These are phyloP conservation scores for Pandemis cinnamomeana DNA, from an alignment of 2,888 invertebrate genomes.

Conservation along the genomic window DNA sequence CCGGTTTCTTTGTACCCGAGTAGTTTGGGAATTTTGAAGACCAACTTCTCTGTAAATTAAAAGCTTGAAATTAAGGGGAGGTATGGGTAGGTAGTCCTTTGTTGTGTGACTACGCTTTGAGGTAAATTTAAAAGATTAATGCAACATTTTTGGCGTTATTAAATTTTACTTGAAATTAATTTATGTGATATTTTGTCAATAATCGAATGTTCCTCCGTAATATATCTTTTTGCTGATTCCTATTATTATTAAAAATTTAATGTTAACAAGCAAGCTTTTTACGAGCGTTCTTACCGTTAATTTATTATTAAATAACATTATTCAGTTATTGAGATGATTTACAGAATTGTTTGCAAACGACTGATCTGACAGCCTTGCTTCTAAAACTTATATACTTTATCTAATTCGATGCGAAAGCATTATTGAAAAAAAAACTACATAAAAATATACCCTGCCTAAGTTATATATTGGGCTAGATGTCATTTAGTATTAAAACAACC, in stretches of 20 bases:
- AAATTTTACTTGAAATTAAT: not conserved
- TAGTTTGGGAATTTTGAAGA: too few species aligned
- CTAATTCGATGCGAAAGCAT: too few species aligned
- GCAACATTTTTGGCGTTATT: not conserved
- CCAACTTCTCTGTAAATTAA: too few species aligned
- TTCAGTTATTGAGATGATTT: not conserved
- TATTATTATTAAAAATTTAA: not conserved
- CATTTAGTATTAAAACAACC: too few species aligned
- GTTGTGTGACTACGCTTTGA: too few species aligned
- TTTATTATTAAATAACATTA: not conserved
- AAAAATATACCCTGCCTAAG: too few species aligned
- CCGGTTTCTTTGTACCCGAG: too few species aligned
- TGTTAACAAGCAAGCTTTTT: constrained; percentile 3
- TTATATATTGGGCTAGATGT: too few species aligned
- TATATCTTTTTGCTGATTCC: not conserved
- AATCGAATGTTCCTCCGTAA: not conserved
- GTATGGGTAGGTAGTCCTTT: too few species aligned
- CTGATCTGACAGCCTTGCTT: not conserved
- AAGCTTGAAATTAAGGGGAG: too few species aligned
- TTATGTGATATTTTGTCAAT: not conserved
- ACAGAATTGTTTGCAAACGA: too few species aligned
- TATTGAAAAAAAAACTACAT: too few species aligned
- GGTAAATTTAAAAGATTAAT: not conserved
- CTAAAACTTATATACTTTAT: not conserved
- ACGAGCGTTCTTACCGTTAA: constrained; percentile 9